Evolutionary conservation across 37 sponge, comb jelly and placozoan species (phyloP), one percentile per base, ranked within the genome.

Genomic region (Theonella swinhoei): DNA sequence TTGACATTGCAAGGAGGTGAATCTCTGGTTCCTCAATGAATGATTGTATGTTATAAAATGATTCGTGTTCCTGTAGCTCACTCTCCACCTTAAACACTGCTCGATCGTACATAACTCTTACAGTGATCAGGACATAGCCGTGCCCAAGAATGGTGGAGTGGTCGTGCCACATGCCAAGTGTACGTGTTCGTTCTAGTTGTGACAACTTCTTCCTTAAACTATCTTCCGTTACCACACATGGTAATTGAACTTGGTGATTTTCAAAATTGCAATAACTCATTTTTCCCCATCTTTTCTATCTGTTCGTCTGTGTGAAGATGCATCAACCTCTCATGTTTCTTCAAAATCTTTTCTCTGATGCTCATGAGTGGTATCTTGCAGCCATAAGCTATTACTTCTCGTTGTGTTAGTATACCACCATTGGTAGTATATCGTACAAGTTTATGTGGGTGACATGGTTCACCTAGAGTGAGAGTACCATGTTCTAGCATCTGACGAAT

Each of bases 121-220:
- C 73, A 22, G 82, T 82, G 37, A 82, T 82, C 47, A 82, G 23
- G 22, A 82, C 60, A 34, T 5, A 59, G 31, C 82, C 82, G 32
- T 61, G 72, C 24, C 82, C 82, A 30, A 71, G 63, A 11, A 82
- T 24, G 14, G 64, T 82, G 38, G 42, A 72, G 72, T 82, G 82
- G 32, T 82, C 82, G 60, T 82, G 73, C 82, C 82, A 82, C 20
- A 82, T 36, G n/a, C 31, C 73, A 35, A 82, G 63, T 74, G 72
- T 39, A 33, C 82, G 59, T 31, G 66, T 82, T 31, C 73, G 73
- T 58, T 82, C 73, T 36, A 29, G 30, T 24, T 40, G 24, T 39
- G 71, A 72, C 4, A 82, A 14, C 26, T 14, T 82, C 19, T 4
- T 5, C 35, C 63, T 60, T 34, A 82, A 74, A 22, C 66, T 42